Evolutionary conservation across 2,113 vertebrate genomes (phyloP), one percentile per base, ranked within the genome.

Genomic region (Brachionichthys hirsutus): DNA sequence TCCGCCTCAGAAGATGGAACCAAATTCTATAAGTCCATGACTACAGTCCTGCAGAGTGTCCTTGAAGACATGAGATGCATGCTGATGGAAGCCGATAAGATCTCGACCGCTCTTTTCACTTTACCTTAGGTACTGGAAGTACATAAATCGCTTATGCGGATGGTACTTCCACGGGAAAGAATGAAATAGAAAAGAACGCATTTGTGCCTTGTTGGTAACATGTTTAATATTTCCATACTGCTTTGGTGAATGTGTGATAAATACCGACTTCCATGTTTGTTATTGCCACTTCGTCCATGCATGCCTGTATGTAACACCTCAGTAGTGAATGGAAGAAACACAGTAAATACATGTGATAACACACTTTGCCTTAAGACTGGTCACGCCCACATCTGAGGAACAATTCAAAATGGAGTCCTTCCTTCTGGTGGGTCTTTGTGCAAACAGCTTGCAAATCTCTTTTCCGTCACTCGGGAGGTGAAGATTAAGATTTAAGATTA

Each of bases 21-120:
- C 1, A 41, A 85, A 36, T 84, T 94, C 75, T 93, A 94, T 38
- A 75, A 70, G 54, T 93, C 91, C 35, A 83, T 97, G 89, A 91
- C 85, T 54, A 70, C 84, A 55, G 87, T 94, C 76, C 90, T 98
- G 50, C 89, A 81, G 64, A 84, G 90, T 73, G 88, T 90, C 30
- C 81, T 99, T 48, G 80, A 91, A 77, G 87, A 93, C 72, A 91
- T 92, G 87, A 94, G 91, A 76, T 88, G 54, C 54, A 49, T 9
- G 22, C 63, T 65, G n/a, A 78, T 73, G 16, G 84, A 86, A 6
- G 58, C 57, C 53, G 53, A 75, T 11, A 84, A 88, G 41, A 70
- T 54, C 45, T 15, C 7, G 0, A 0, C 1, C n/a, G 51, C 55
- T 45, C 16, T 36, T 30, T 2, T 47, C 6, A 0, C 20, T 47